Evolutionary conservation across 2,888 invertebrate genomes (phyloP), one percentile per base, ranked within the genome.

Genomic region (Eretmocerus hayati): DNA sequence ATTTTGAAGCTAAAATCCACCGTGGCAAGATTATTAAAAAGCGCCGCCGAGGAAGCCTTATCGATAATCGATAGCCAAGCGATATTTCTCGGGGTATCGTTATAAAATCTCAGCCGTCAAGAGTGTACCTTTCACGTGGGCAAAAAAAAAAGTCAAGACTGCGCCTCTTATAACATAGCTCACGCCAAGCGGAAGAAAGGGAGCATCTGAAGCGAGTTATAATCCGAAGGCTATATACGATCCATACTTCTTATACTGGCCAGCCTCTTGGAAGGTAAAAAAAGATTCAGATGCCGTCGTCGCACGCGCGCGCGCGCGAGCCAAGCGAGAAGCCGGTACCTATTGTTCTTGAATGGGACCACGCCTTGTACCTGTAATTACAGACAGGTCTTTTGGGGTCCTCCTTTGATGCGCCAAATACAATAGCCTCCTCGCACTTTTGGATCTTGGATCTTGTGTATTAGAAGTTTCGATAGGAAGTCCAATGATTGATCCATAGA

Each of bases 331-430:
- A 51, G 16, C 53, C 68, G 68, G 69, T 63, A 57, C 58, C 69
- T 66, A 69, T 69, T 70, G 69, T 70, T 69, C 70, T 68, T 67
- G 54, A 40, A 52, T 56, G 58, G 61, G 68, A 69, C 69, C 70
- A 68, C 70, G 69, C 68, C 63, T 64, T 66, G 67, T 4, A 11
- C 64, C 70, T 67, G 67, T 70, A 70, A 70, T 70, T 70, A 70
- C 65, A 67, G 70, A 63, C 67, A 65, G 63, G 63, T 65, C 63
- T 59, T 61, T 59, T 59, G 59, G 61, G 58, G 59, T 59, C 60
- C n/a, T n/a, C n/a, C 63, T 69, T 70, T 70, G 69, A 70, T 67
- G 69, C 63, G 58, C 26, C 13, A 42, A n/a, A n/a, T n/a, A n/a
- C n/a, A n/a, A n/a, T n/a, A n/a, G n/a, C n/a, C n/a, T n/a, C n/a